A percentile compares a stretch with the other conserved stretches of the same genome.
These are phyloP conservation scores for Drosophila recens DNA, from an alignment of 2,888 invertebrate species.

Conservation along the genomic window DNA sequence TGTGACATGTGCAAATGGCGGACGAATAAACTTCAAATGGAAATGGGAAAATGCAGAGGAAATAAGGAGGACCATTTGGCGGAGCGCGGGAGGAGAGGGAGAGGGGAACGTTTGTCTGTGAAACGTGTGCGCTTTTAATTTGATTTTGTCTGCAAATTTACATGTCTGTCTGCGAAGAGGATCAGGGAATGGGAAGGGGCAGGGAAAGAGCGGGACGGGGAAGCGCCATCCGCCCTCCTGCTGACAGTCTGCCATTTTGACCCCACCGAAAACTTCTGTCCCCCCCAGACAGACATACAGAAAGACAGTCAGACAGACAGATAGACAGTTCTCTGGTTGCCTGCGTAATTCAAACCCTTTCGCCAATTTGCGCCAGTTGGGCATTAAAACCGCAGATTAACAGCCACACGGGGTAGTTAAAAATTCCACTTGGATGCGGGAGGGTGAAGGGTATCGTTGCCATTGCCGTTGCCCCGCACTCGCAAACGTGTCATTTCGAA, in stretches of 20 bases:
- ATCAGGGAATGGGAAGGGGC: not conserved
- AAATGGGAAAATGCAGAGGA: slow-evolving; percentile 1
- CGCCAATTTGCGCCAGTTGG: slow-evolving; percentile 78
- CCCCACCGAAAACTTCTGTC: not conserved
- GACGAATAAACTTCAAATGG: slow-evolving; percentile 51
- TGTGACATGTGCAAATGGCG: slow-evolving; percentile 28
- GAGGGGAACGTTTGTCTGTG: slow-evolving; percentile 36
- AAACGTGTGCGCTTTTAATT: slow-evolving; percentile 74
- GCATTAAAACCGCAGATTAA: slow-evolving; percentile 81
- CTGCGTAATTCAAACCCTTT: slow-evolving; percentile 72
- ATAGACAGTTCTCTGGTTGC: slow-evolving; percentile 8
- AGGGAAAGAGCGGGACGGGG: not conserved
- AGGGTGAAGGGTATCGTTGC: slow-evolving; percentile 17
- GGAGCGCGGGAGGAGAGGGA: not conserved
- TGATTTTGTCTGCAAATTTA: slow-evolving; percentile 78
- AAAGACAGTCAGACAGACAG: not conserved
- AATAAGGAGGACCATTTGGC: not conserved
- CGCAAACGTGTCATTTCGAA: slow-evolving; percentile 77
- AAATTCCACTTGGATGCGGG: slow-evolving; percentile 33
- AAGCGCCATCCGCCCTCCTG: slow-evolving; percentile 10
- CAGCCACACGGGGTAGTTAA: slow-evolving; percentile 77
- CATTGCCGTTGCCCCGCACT: slow-evolving; percentile 42
- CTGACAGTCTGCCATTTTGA: slow-evolving; percentile 33
- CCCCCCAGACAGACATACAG: not conserved
- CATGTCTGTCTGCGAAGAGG: slow-evolving; percentile 57